These are phyloP conservation scores for Ypsolopha scabrella DNA, from an alignment of 2,888 invertebrate genomes.

Conservation along the genomic window DNA sequence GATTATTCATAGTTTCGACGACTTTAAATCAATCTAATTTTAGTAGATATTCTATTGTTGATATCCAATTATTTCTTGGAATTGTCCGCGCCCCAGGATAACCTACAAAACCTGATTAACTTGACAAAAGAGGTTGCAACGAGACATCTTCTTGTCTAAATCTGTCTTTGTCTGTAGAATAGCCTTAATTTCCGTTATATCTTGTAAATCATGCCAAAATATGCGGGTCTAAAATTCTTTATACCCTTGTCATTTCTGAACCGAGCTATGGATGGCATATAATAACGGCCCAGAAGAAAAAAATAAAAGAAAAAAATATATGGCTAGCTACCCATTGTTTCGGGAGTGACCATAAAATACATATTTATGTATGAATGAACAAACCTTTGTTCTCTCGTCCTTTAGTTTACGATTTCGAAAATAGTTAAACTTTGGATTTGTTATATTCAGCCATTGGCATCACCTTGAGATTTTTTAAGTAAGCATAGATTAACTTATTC, in stretches of 20 bases:
- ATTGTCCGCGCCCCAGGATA: no score
- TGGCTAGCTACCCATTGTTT: constrained; percentile 39
- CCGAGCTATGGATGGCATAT: background rate
- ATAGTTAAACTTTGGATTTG: constrained; percentile 1
- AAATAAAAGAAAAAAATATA: constrained; percentile 31
- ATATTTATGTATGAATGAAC: constrained; percentile 42
- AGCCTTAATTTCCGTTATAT: background rate
- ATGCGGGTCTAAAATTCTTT: background rate
- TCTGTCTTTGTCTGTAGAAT: no score
- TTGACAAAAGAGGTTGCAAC: no score
- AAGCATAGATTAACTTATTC: background rate
- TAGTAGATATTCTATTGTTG: background rate
- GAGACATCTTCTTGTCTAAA: no score
- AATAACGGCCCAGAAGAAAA: constrained; percentile 29
- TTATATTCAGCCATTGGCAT: background rate
- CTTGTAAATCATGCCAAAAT: background rate
- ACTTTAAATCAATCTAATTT: constrained; percentile 14
- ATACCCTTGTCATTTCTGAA: constrained; percentile 1
- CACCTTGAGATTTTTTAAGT: background rate
- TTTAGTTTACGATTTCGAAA: constrained; percentile 4
- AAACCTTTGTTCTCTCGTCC: constrained; percentile 31
- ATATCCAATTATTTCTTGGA: no score
- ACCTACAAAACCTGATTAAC: no score
- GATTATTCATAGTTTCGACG: constrained; percentile 12
- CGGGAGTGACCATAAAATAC: constrained; percentile 32